A percentile compares a stretch with the other conserved stretches of the same genome.
Conservation (phyloP, 2,888 invertebrate genomes). For the Litoditis marina region DNA sequence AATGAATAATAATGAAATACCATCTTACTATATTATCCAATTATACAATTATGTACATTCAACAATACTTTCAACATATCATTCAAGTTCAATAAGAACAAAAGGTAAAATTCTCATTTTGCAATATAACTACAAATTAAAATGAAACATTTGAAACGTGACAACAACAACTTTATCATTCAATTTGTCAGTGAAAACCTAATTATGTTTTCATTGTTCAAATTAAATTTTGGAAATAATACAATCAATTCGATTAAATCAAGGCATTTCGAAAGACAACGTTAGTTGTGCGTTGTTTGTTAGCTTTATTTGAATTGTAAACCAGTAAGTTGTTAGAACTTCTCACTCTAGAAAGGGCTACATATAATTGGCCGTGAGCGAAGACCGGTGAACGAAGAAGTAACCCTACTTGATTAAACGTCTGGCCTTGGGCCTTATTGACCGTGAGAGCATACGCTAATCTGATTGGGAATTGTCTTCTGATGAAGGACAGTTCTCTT, state of each 20-base stretch:
- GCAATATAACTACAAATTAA: no score
- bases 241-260: background rate
- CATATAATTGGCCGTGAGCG: conserved; percentile 56
- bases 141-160: no score
- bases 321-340: background rate
- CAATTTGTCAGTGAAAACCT: no score
- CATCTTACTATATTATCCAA: no score
- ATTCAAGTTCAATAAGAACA: no score
- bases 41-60: no score
- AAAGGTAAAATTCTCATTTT: no score
- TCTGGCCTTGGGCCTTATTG: conserved; percentile 61
- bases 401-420: conserved; percentile 30
- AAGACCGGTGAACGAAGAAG: conserved; percentile 31
- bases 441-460: conserved; percentile 55
- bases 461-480: conserved; percentile 48
- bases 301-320: background rate
- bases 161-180: no score
- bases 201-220: no score
- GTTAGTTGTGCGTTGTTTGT: background rate
- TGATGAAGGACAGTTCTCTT: conserved; percentile 10
- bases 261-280: background rate
- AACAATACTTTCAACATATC: no score
- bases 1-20: no score
- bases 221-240: no score
- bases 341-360: conserved; percentile 29